Evolutionary conservation across 2,888 invertebrate genomes (phyloP).

Genomic region (Sinhomidia bicolor): DNA sequence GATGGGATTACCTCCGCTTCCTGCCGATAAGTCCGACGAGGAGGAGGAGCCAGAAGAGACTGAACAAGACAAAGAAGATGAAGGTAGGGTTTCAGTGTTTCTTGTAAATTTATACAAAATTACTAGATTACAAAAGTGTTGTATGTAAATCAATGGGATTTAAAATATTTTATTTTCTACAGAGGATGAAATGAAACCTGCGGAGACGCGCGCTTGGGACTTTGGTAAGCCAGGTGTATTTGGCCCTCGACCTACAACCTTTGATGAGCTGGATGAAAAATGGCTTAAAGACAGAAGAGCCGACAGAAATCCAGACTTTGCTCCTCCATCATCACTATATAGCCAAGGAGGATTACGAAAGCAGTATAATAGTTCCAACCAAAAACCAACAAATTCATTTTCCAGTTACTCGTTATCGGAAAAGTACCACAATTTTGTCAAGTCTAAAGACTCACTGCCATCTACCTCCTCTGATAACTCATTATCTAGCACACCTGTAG

Average conservation of each 20-base stretch:
- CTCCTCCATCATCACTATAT: conserved; percentile 84
- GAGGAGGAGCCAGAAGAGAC: conserved; percentile 72
- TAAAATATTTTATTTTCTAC: background rate
- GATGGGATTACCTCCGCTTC: conserved; percentile 80
- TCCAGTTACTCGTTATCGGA: background rate
- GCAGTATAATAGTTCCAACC: conserved; percentile 14
- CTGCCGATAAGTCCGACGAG: conserved; percentile 74
- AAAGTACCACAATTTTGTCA: conserved; percentile 69
- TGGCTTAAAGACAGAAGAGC: conserved; percentile 89
- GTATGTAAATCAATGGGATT: background rate
- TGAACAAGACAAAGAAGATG: conserved; percentile 52
- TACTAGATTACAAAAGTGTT: too few species aligned
- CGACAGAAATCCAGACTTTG: conserved; percentile 90
- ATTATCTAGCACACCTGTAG: conserved; percentile 4
- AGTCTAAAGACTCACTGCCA: conserved; percentile 53
- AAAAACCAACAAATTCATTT: background rate
- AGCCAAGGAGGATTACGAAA: conserved; percentile 55
- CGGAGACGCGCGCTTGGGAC: conserved; percentile 87
- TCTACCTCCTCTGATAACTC: conserved; percentile 13
- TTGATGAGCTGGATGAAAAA: conserved; percentile 86
- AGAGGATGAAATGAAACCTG: background rate
- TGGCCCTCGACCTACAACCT: conserved; percentile 73
- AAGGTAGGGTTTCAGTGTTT: background rate
- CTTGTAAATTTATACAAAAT: too few species aligned
- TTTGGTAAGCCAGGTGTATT: conserved; percentile 86